Conservation (phyloP, 2,888 invertebrate species). For the Arrhopalites spinosus region DNA sequence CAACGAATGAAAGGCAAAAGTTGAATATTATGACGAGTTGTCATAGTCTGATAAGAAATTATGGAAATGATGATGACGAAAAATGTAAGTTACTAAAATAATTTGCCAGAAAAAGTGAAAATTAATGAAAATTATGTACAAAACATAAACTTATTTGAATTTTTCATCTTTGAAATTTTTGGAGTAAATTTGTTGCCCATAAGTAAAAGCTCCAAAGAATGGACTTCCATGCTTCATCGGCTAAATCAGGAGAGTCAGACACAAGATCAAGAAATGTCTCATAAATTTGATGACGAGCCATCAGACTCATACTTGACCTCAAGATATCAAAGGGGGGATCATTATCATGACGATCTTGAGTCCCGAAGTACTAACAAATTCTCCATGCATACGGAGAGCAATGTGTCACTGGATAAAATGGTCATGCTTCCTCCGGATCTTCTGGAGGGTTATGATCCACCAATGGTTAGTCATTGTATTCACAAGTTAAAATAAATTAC, state of each 20-base stretch:
- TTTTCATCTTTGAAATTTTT: neutral
- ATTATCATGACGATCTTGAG: neutral
- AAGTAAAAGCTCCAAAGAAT: no score
- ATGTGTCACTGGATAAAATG: slow-evolving; percentile 5
- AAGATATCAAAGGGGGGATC: no score
- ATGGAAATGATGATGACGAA: neutral
- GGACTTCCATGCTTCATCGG: neutral
- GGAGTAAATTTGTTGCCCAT: neutral
- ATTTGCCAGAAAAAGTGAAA: neutral
- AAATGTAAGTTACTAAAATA: neutral
- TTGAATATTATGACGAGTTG: neutral
- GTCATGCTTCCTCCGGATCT: slow-evolving; percentile 5
- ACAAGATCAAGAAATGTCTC: neutral
- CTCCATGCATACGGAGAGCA: slow-evolving; percentile 11
- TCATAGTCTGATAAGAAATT: neutral
- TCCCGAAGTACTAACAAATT: slow-evolving; percentile 8
- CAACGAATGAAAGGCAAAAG: neutral
- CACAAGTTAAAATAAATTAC: no score
- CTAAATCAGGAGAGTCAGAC: neutral
- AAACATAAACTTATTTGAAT: neutral
- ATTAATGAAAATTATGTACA: neutral
- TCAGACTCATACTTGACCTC: neutral
- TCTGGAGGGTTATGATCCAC: neutral
- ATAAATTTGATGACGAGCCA: neutral
- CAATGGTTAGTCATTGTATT: no score